Percentiles rank a stretch among this genome's conserved stretches.
Evolutionary conservation across 37 sponge, comb jelly and placozoan species (phyloP).

Genomic region (Halichondria panicea): DNA sequence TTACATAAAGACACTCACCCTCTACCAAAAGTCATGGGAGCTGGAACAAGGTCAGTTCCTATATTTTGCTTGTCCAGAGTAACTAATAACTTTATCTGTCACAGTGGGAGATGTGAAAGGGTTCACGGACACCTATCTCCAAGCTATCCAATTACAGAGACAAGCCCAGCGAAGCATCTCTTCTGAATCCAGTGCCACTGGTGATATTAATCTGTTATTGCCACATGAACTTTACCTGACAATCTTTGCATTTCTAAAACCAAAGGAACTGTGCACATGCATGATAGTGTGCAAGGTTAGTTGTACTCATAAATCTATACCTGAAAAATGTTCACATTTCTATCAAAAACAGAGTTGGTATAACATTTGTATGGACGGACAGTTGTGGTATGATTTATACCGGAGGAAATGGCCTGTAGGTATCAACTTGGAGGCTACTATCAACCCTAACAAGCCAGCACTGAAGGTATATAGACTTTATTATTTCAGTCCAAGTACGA

Average conservation of each 20-base stretch:
- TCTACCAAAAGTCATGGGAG: constrained; percentile 36
- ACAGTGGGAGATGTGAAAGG: constrained; percentile 35
- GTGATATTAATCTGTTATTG: constrained; percentile 4
- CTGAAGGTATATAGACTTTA: too few relatives aligned
- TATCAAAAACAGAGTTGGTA: constrained; percentile 36
- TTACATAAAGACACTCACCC: constrained; percentile 32
- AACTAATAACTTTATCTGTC: too few relatives aligned
- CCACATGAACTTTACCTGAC: constrained; percentile 31
- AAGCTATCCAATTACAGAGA: constrained; percentile 21
- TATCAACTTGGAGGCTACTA: not conserved
- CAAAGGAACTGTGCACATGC: constrained; percentile 2
- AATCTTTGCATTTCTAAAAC: constrained; percentile 16
- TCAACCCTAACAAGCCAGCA: constrained; percentile 5
- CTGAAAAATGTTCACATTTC: too few relatives aligned
- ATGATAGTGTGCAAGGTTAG: constrained; percentile 15
- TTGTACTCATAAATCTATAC: too few relatives aligned
- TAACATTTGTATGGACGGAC: constrained; percentile 34
- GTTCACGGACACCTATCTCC: constrained; percentile 43
- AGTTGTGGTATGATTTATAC: constrained; percentile 29
- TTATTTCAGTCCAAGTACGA: too few relatives aligned
- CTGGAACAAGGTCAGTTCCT: constrained; percentile 23
- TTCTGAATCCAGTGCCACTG: constrained; percentile 3
- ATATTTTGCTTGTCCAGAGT: too few relatives aligned
- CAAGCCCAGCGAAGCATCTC: constrained; percentile 16
- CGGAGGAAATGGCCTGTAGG: not conserved